Conservation (phyloP, 2,888 invertebrate species). For the Lithophane socia region DNA sequence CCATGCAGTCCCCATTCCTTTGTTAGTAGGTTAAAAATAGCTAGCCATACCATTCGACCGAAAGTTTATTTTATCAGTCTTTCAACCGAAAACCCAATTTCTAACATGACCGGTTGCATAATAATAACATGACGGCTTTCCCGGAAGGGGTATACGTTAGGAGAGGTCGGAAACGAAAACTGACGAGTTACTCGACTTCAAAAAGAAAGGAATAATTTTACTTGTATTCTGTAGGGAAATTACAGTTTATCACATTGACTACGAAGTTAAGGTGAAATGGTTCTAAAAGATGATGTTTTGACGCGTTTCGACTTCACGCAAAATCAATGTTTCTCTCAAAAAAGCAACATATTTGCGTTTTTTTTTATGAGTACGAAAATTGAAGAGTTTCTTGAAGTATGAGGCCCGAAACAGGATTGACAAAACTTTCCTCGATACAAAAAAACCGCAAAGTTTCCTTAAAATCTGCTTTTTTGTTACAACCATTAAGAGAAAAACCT, state of each 20-base stretch:
- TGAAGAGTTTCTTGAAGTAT: too few relatives aligned
- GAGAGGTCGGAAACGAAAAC: background rate
- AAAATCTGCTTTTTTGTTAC: too few relatives aligned
- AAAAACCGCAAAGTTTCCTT: too few relatives aligned
- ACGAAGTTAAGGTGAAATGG: background rate
- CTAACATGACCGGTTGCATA: slow-evolving; percentile 33
- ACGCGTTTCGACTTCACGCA: too few relatives aligned
- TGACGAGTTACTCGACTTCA: background rate
- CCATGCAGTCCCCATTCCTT: slow-evolving; percentile 23
- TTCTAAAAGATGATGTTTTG: too few relatives aligned
- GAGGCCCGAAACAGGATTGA: too few relatives aligned
- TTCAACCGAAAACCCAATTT: slow-evolving; percentile 34
- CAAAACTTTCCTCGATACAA: too few relatives aligned
- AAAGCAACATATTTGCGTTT: too few relatives aligned
- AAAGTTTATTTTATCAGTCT: slow-evolving; percentile 48
- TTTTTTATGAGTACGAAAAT: too few relatives aligned
- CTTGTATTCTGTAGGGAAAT: background rate
- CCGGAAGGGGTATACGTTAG: background rate
- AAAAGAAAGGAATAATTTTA: background rate
- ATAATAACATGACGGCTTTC: slow-evolving; percentile 24
- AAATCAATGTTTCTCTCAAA: too few relatives aligned
- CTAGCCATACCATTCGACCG: slow-evolving; percentile 8
- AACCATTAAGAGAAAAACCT: too few relatives aligned
- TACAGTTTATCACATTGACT: background rate
- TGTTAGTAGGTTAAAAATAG: slow-evolving; percentile 49